Evolutionary conservation across 2,888 invertebrate species (phyloP), one percentile per base, ranked within the genome.

Genomic region (Chymomyza procnemis): DNA sequence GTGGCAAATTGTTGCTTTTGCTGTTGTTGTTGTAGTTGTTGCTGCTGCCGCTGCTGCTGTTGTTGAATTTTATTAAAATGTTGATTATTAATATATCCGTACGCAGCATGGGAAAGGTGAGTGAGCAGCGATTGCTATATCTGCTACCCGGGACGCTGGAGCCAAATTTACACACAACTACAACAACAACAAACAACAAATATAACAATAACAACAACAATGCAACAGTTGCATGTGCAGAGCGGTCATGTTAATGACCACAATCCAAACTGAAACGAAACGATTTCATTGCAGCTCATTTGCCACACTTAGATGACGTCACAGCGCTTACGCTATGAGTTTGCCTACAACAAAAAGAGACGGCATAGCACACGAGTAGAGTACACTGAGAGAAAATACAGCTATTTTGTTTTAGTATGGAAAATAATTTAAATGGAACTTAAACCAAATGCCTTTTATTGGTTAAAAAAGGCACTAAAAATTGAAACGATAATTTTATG

Each of bases 31-130:
- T 64, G 54, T 50, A 65, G 54, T 55, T 61, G 57, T 34, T 34
- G 22, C 22, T 48, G n/a, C 26, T 64, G 12, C 19, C 41, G 60
- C 61, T 63, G 47, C 41, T 64, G 56, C 18, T 60, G 63, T 54
- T 64, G 41, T 56, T 55, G 46, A 50, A 71, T 69, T 79, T 73
- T 78, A 73, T 79, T 71, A 75, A 72, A 80, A 78, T 73, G 18
- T 81, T 73, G 72, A 80, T 80, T 81, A 78, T 79, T 83, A 79
- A 75, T 83, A 79, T 79, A 79, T 83, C 81, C 83, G 74, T 68
- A 61, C 67, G 71, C 61, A 73, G 68, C 61, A 47, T 68, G 56
- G 66, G 69, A 69, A 72, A 72, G 69, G 76, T 67, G 69, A 26
- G 46, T 64, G n/a, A 54, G 8, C 41, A 66, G 50, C 71, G 72